Base-by-base conservation (phyloP, 2,113 vertebrate species). In the Prionailurus bengalensis region DNA sequence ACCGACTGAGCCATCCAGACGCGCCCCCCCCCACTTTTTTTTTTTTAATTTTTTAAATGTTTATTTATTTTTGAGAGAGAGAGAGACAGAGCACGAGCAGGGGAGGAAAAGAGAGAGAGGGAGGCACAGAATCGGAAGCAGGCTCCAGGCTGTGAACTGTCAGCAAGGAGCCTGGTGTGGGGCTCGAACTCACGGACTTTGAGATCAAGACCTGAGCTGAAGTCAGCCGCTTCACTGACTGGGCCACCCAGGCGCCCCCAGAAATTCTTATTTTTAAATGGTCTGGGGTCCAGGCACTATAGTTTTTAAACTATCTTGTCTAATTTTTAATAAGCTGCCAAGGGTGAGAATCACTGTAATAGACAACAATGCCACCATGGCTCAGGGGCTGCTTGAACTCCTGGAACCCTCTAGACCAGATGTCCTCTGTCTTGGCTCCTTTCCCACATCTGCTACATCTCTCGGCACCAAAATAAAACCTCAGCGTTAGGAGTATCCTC, bases 211-310 rank as follows among this genome's bases (percentile, higher is more conserved):
- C 45, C 45, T 45, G 45, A 45, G 7, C 45, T 45, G 45, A 45
- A 45, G 45, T 45, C 45, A 45, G 45, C 45, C 7, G 45, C 45
- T 45, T 45, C 45, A 45, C 45, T 45, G 45, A 45, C 45, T 45
- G 45, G 45, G 45, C 45, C 45, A 45, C 45, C 45, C 45, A 9
- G 45, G 45, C 45, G 7, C 45, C 45, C 45, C 45, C 29, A 80
- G 45, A 82, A 63, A 92, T 87, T 91, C 19, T 85, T 88, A 36
- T 78, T 91, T 91, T 61, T 33, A 68, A 85, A n/a, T 82, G 14
- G 5, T 89, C 15, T 89, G 42, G 36, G 8, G 11, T 48, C 11
- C 29, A 55, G 48, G 15, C 27, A 79, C 36, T 71, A 14, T 15
- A 76, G 63, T 39, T 91, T 86, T 83, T 39, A 10, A 58, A 85